Evolutionary conservation across 2,888 invertebrate species (phyloP).

Genomic region (Eremobia ochroleuca): DNA sequence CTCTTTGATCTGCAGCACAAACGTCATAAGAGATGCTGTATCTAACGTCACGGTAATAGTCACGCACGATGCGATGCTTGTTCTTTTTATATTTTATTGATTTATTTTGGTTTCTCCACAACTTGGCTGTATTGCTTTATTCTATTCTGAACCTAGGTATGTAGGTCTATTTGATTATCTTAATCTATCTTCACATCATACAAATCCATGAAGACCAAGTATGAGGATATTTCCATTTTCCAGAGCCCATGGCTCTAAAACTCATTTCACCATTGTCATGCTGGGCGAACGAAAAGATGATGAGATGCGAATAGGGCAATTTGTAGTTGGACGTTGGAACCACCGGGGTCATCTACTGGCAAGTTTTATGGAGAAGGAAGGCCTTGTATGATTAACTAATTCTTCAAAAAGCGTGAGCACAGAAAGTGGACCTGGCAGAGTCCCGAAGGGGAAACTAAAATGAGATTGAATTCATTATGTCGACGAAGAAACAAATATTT

Average conservation of each 20-base stretch:
- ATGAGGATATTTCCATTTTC: background rate
- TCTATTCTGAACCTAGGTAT: background rate
- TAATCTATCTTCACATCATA: background rate
- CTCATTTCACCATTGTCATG: background rate
- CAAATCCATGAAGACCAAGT: background rate
- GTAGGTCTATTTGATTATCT: background rate
- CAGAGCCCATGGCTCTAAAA: background rate
- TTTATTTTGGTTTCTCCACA: conserved; percentile 7
- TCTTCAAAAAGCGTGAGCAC: background rate
- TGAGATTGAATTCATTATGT: background rate
- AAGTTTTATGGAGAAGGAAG: background rate
- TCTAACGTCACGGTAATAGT: conserved; percentile 8
- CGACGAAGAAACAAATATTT: background rate
- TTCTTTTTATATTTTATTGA: background rate
- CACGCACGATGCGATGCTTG: background rate
- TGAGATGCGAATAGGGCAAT: background rate
- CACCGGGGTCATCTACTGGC: background rate
- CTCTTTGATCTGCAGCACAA: conserved; percentile 32
- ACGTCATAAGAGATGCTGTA: conserved; percentile 24
- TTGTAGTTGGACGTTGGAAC: background rate
- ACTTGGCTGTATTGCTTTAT: background rate
- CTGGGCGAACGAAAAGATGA: background rate
- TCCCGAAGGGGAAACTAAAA: background rate
- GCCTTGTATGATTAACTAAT: background rate
- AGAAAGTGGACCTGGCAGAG: background rate